These are phyloP conservation scores for Paedocypris micromegethes DNA, from an alignment of 2,797 vertebrate genomes.

Conservation along the genomic window DNA sequence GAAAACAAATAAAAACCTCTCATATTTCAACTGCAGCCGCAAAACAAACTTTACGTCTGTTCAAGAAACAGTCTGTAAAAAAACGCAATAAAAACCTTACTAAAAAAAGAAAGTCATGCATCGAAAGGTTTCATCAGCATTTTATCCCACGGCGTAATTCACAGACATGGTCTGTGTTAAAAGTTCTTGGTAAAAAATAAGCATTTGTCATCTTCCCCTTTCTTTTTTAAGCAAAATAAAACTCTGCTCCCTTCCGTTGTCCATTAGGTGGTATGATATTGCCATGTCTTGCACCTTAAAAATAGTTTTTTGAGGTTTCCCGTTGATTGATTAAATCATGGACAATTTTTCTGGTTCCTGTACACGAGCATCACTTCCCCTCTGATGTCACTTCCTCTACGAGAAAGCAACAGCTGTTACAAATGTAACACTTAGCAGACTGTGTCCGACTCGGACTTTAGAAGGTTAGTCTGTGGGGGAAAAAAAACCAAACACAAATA, in stretches of 20 bases:
- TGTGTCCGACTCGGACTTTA: conserved; percentile 15
- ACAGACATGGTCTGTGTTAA: conserved; percentile 69
- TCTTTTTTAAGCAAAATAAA: conserved; percentile 96
- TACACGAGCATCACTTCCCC: conserved; percentile 93
- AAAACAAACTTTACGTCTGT: conserved; percentile 69
- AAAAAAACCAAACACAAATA: conserved; percentile 12
- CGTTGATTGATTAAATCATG: conserved; percentile 73
- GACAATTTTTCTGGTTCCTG: conserved; percentile 76
- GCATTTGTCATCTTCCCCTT: conserved; percentile 49
- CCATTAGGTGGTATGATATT: conserved; percentile 64
- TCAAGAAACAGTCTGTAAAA: conserved; percentile 74
- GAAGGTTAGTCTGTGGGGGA: conserved; percentile 31
- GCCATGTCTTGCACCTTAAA: conserved; percentile 65
- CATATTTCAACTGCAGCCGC: conserved; percentile 80
- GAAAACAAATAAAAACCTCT: conserved; percentile 72
- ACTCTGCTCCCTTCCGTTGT: conserved; percentile 67
- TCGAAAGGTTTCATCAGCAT: conserved; percentile 43
- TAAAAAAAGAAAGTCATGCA: conserved; percentile 49
- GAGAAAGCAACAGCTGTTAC: conserved; percentile 86
- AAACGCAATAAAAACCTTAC: conserved; percentile 60
- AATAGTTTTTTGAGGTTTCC: conserved; percentile 43
- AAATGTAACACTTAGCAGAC: conserved; percentile 49
- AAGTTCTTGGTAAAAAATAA: conserved; percentile 85
- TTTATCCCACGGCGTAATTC: conserved; percentile 37
- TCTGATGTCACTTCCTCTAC: conserved; percentile 89